Evolutionary conservation across 2,888 invertebrate species (phyloP).

Genomic region (Pycnomerus fuliginosus): DNA sequence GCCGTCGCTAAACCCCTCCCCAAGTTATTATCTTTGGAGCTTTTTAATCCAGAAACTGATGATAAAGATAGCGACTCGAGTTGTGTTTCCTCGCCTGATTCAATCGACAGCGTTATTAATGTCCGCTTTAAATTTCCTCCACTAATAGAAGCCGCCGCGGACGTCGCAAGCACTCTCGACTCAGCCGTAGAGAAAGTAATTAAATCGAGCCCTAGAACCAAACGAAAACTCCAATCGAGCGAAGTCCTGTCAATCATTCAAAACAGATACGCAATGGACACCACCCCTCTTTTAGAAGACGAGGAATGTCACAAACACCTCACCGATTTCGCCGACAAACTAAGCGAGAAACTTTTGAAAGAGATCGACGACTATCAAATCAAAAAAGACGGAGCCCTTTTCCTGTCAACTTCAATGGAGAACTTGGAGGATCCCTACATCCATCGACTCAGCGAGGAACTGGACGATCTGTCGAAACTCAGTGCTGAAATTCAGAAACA

Average conservation of each 20-base stretch:
- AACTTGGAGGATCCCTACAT: slow-evolving; percentile 64
- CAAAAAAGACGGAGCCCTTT: slow-evolving; percentile 50
- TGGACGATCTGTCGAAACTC: slow-evolving; percentile 59
- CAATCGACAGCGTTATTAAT: slow-evolving; percentile 77
- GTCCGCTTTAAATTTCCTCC: slow-evolving; percentile 38
- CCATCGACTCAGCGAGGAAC: slow-evolving; percentile 60
- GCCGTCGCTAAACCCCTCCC: slow-evolving; percentile 68
- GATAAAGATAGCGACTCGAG: slow-evolving; percentile 89
- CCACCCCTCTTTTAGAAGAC: slow-evolving; percentile 40
- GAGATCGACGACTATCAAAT: slow-evolving; percentile 68
- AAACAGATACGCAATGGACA: slow-evolving; percentile 36
- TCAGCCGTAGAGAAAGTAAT: slow-evolving; percentile 69
- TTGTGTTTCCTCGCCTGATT: slow-evolving; percentile 84
- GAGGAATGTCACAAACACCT: slow-evolving; percentile 63
- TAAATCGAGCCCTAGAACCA: slow-evolving; percentile 58
- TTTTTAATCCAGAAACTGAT: slow-evolving; percentile 89
- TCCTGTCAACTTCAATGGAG: slow-evolving; percentile 53
- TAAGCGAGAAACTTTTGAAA: slow-evolving; percentile 77
- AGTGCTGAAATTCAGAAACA: slow-evolving; percentile 61
- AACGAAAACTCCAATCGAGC: slow-evolving; percentile 33
- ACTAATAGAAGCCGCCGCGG: slow-evolving; percentile 66
- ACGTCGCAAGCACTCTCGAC: slow-evolving; percentile 65
- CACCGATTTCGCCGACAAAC: slow-evolving; percentile 76
- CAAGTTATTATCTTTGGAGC: slow-evolving; percentile 74
- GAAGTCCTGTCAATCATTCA: slow-evolving; percentile 38